A percentile compares a stretch with the other conserved stretches of the same genome.
These are phyloP conservation scores for Tyto alba DNA, from an alignment of 2,113 vertebrate genomes.

Conservation along the genomic window DNA sequence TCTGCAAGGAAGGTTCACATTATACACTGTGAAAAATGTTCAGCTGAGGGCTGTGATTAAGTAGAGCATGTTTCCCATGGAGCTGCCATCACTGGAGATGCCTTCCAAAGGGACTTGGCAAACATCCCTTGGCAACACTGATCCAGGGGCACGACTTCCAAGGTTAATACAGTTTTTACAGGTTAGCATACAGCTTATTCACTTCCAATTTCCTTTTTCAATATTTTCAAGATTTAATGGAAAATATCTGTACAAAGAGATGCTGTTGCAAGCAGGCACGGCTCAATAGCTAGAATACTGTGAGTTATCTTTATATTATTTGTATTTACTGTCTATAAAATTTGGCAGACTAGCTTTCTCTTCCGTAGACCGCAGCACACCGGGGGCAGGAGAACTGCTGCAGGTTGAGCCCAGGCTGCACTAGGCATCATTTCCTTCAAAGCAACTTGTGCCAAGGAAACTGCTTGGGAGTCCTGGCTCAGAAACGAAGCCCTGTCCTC, in stretches of 20 bases:
- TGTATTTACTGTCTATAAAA: not conserved
- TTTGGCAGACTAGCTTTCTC: not conserved
- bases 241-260: not conserved
- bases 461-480: not conserved
- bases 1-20: not conserved
- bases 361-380: accelerated
- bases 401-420: not conserved
- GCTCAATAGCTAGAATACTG: too few species aligned
- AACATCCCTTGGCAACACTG: accelerated
- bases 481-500: not conserved
- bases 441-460: not conserved
- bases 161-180: not conserved
- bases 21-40: not conserved
- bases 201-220: not conserved
- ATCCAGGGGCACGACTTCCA: not conserved
- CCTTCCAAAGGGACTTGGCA: not conserved
- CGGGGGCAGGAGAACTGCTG: not conserved
- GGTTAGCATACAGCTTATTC: not conserved
- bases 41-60: not conserved
- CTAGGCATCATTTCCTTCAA: not conserved
- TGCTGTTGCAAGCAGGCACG: not conserved
- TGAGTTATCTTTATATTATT: not conserved
- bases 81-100: not conserved
- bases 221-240: not conserved
- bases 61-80: accelerated